These are phyloP conservation scores for Ichneumoninae sp. DNA, from an alignment of 2,888 invertebrate genomes.

Conservation along the genomic window DNA sequence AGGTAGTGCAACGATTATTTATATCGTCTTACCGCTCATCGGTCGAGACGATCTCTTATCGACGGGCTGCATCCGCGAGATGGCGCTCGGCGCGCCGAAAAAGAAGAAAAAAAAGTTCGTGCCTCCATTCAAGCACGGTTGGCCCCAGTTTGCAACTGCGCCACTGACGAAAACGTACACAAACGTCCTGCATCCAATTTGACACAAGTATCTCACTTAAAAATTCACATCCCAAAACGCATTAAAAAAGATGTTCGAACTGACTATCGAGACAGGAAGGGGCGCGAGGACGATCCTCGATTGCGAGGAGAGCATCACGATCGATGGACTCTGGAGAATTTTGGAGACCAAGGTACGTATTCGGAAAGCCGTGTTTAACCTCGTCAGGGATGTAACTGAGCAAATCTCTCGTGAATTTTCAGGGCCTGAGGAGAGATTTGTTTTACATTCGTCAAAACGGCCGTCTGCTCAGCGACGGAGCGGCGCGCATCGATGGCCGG, in stretches of 20 bases:
- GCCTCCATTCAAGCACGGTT: background rate
- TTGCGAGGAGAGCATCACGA: conserved; percentile 32
- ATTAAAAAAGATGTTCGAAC: conserved; percentile 60
- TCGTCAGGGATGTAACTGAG: background rate
- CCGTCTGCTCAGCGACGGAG: conserved; percentile 82
- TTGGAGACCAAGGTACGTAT: conserved; percentile 61
- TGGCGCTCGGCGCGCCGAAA: background rate
- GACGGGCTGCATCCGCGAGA: too few species aligned
- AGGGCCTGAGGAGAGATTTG: conserved; percentile 83
- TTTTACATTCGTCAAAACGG: conserved; percentile 87
- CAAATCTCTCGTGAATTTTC: conserved; percentile 26
- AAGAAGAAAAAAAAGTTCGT: background rate
- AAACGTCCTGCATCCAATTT: background rate
- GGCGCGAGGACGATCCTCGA: conserved; percentile 47
- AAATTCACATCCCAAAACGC: background rate
- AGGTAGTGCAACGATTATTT: too few species aligned
- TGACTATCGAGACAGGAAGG: conserved; percentile 58
- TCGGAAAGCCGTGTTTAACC: conserved; percentile 29
- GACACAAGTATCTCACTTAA: background rate
- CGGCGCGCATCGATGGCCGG: conserved; percentile 80
- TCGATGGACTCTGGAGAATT: conserved; percentile 52
- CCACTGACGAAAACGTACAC: conserved; percentile 13
- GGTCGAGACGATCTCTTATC: too few species aligned
- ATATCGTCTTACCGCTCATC: too few species aligned
- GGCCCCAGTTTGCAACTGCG: background rate